Evolutionary conservation across 1,140 invertebrate genomes (phyloP).

Genomic region (Drosophila kanapiae): DNA sequence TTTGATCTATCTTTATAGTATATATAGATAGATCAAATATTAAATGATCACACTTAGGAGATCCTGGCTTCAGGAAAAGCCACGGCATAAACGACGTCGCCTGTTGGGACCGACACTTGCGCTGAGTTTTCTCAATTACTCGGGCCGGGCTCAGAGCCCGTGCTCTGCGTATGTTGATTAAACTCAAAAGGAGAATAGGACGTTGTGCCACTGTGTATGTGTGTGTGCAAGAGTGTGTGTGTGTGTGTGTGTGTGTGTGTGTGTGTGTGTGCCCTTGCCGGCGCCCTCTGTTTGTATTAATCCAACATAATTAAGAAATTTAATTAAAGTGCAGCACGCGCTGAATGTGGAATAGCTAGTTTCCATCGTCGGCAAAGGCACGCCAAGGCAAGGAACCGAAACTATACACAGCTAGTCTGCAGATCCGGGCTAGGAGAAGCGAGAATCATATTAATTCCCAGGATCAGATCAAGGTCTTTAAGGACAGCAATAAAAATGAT

Average conservation of each 20-base stretch:
- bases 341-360: slow-evolving; percentile 72
- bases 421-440: neutral
- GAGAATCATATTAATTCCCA: neutral
- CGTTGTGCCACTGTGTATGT: slow-evolving; percentile 47
- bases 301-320: slow-evolving; percentile 84
- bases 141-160: slow-evolving; percentile 34
- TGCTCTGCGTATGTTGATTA: slow-evolving; percentile 72
- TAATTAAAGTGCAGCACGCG: slow-evolving; percentile 81
- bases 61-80: neutral
- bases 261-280: slow-evolving; percentile 50
- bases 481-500: neutral
- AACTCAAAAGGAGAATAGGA: slow-evolving; percentile 78
- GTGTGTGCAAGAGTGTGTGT: slow-evolving; percentile 20
- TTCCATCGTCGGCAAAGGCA: slow-evolving; percentile 15
- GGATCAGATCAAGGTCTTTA: neutral
- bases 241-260: slow-evolving; percentile 17
- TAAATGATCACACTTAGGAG: neutral
- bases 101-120: slow-evolving; percentile 64
- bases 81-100: slow-evolving; percentile 32
- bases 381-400: neutral
- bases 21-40: too few relatives aligned
- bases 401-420: slow-evolving; percentile 2
- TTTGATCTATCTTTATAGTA: too few relatives aligned
- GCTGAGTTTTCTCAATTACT: slow-evolving; percentile 80
- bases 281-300: slow-evolving; percentile 69